phyloP scores from a whole-genome alignment of 1,140 invertebrate species.

The Ladona fulva region DNA sequence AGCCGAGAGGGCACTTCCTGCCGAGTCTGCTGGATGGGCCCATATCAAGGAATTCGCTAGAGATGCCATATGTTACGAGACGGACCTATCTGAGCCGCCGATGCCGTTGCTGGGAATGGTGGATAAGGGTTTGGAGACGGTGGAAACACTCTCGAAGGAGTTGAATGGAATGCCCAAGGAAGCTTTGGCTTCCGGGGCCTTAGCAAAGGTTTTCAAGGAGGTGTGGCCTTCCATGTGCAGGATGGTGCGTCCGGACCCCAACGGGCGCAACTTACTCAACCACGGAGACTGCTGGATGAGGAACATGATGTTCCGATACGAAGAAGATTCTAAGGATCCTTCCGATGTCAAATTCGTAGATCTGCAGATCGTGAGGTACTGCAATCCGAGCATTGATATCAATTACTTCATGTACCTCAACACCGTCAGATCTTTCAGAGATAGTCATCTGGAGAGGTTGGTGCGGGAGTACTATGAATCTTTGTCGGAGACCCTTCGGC shows the following conservation, averaged over 20 bases:
- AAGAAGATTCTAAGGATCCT: background rate
- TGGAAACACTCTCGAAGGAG: background rate
- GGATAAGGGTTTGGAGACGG: background rate
- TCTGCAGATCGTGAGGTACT: background rate
- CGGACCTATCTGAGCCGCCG: background rate
- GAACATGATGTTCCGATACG: background rate
- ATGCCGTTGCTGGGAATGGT: background rate
- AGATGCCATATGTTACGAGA: background rate
- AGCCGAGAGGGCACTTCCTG: background rate
- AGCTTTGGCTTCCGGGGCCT: background rate
- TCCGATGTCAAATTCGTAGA: background rate
- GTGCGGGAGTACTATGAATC: background rate
- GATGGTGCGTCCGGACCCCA: background rate
- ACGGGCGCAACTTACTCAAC: background rate
- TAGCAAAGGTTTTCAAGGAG: background rate
- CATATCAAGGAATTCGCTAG: no score
- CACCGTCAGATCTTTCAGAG: background rate
- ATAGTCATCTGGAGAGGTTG: background rate
- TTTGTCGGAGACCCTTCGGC: background rate
- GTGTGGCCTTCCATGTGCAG: background rate
- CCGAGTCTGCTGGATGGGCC: background rate
- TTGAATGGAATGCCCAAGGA: background rate
- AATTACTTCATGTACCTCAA: background rate
- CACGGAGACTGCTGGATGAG: conserved; percentile 1
- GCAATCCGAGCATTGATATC: background rate